A percentile compares a stretch with the other conserved stretches of the same genome.
Evolutionary conservation across 2,113 vertebrate genomes (phyloP).

Genomic region (Clarias gariepinus): DNA sequence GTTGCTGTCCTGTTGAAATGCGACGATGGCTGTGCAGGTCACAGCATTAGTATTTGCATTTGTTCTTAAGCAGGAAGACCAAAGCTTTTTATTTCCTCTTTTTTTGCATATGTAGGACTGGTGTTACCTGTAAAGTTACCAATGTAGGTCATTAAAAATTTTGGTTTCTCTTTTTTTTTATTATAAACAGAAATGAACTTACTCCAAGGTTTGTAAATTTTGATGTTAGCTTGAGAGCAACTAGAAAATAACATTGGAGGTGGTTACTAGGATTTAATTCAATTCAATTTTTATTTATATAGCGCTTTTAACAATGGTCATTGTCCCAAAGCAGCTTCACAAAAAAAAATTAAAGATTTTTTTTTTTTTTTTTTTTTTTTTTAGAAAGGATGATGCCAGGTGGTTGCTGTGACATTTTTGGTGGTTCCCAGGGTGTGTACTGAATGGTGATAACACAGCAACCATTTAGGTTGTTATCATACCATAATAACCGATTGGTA

Average conservation of each 20-base stretch:
- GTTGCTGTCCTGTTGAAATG: neutral
- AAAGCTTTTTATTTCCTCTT: too few species aligned
- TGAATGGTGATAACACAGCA: neutral
- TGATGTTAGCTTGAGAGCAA: neutral
- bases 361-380: too few species aligned
- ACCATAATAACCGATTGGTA: neutral
- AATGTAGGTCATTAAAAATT: neutral
- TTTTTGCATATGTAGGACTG: too few species aligned
- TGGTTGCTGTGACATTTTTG: neutral
- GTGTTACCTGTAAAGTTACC: too few species aligned
- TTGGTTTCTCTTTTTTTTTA: neutral
- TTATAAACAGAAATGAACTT: neutral
- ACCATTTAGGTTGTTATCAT: neutral
- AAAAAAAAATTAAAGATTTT: too few species aligned
- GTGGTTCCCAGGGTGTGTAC: neutral
- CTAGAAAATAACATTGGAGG: neutral
- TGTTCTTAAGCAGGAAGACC: too few species aligned
- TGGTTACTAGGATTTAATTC: too few species aligned
- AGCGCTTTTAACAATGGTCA: too few species aligned
- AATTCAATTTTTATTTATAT: too few species aligned
- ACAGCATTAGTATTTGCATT: neutral
- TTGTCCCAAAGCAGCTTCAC: too few species aligned
- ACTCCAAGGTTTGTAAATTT: neutral
- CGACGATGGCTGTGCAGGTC: neutral
- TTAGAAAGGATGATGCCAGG: neutral